These are phyloP conservation scores for Apis laboriosa DNA, from an alignment of 1,140 invertebrate species.

Conservation along the genomic window DNA sequence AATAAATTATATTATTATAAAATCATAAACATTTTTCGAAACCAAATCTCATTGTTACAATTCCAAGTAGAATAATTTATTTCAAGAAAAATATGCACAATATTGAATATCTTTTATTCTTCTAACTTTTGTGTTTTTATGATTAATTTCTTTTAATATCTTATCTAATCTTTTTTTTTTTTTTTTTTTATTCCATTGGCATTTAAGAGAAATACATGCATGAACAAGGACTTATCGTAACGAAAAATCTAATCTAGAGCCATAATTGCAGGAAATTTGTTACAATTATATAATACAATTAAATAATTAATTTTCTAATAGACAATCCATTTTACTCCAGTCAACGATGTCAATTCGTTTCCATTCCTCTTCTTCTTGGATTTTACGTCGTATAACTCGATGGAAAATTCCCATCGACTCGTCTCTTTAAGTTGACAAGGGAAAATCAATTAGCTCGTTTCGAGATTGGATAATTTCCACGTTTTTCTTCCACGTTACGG, in stretches of 20 bases:
- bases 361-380: not conserved
- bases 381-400: not conserved
- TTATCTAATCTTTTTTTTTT: too few species aligned
- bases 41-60: not conserved
- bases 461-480: not conserved
- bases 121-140: too few species aligned
- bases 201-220: conserved; percentile 7
- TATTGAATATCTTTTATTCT: too few species aligned
- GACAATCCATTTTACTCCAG: not conserved
- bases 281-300: conserved; percentile 23
- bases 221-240: not conserved
- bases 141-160: too few species aligned
- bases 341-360: not conserved
- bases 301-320: conserved; percentile 22
- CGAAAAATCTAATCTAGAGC: conserved; percentile 31
- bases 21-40: not conserved
- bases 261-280: conserved; percentile 44
- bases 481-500: not conserved
- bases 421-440: not conserved
- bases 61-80: too few species aligned
- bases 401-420: too few species aligned
- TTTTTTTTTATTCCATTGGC: not conserved
- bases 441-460: not conserved
- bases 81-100: not conserved
- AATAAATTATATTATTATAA: too few species aligned